Conservation (phyloP, 2,888 invertebrate species). For the Tenthredo mesomela region DNA sequence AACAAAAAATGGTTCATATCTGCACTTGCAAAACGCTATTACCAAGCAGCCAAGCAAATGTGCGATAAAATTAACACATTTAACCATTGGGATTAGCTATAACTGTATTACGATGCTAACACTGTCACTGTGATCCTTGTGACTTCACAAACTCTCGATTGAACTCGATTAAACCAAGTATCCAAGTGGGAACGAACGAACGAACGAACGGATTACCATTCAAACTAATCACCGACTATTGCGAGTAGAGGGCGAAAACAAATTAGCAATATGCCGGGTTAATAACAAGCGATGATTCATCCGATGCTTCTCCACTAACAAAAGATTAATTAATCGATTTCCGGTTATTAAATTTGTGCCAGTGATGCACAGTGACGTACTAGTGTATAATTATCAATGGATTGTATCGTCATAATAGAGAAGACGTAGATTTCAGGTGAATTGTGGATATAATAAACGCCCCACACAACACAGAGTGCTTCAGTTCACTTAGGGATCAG, state of each 20-base stretch:
- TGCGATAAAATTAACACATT: neutral
- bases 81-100: neutral
- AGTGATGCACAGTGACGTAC: neutral
- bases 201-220: neutral
- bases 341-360: neutral
- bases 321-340: neutral
- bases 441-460: too few relatives aligned
- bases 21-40: neutral
- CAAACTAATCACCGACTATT: conserved; percentile 29
- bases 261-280: neutral
- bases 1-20: neutral
- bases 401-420: neutral
- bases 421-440: too few relatives aligned
- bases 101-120: neutral
- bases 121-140: neutral
- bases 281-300: conserved; percentile 1
- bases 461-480: too few relatives aligned
- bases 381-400: neutral
- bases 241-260: neutral
- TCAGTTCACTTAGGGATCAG: too few relatives aligned
- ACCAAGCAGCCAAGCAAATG: neutral
- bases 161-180: conserved; percentile 41
- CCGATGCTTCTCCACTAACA: neutral
- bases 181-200: neutral
- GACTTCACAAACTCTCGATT: conserved; percentile 5